Base-by-base conservation (phyloP, 2,888 invertebrate genomes). In the Lasius fuliginosus region DNA sequence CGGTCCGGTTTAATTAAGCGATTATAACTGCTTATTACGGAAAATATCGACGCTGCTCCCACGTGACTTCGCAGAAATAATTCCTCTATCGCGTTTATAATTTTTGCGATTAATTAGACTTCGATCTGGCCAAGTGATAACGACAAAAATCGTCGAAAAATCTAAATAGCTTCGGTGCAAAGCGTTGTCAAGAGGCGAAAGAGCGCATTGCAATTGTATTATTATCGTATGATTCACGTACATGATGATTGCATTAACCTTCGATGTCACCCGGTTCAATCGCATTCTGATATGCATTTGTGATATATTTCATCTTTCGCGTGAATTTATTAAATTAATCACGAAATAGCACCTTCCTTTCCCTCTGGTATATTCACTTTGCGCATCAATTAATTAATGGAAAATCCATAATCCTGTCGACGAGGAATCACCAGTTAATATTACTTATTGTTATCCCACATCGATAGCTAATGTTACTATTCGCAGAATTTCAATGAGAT, bases 1-100 rank as follows among this genome's bases (percentile, higher is more conserved):
- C 85, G 56, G 86, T 75, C 64, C 87, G 86, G 90, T 93, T 93
- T 93, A 93, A 93, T 93, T 93, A 93, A 93, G 92, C 92, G 92
- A 93, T 93, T 93, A 92, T 91, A 91, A 86, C 87, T 85, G 92
- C 91, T 91, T 92, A 92, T 92, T 92, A 91, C 91, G 88, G 88
- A 86, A 88, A 90, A 88, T 90, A 92, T 90, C 88, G 90, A 85
- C 79, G 86, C 65, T n/a, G 27, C 53, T 68, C 27, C 58, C 69
- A 33, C 58, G 82, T 74, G 56, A 68, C 79, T 79, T 71, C 15
- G 46, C 82, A 53, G 79, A 64, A 88, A 88, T 82, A 79, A 73
- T 65, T 76, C 67, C 71, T 60, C 77, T 67, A 27, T 62, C 33
- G 67, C 81, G 67, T 83, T 79, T 74, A 81, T 85, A 89, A 89